Percentiles rank a stretch among this genome's conserved stretches.
Evolutionary conservation across 92 coral and sea anemone genomes (phyloP).

Genomic region (Micromussa lordhowensis): DNA sequence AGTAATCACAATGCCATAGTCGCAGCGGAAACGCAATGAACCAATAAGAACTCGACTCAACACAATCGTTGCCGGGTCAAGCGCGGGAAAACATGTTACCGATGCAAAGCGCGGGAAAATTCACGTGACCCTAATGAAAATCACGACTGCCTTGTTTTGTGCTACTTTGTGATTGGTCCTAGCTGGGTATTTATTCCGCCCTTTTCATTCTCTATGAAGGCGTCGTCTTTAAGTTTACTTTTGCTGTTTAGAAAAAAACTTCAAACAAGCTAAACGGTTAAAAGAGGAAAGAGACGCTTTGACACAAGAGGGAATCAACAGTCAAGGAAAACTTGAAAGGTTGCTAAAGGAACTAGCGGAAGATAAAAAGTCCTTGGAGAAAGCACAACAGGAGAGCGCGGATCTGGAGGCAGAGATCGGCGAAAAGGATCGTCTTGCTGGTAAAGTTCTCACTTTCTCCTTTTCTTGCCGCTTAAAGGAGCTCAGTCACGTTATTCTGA

Average conservation of each 20-base stretch:
- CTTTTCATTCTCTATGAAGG: neutral
- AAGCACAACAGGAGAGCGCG: constrained; percentile 28
- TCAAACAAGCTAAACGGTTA: constrained; percentile 87
- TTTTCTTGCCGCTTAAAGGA: neutral
- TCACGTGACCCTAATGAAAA: neutral
- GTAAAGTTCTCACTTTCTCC: neutral
- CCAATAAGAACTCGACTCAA: neutral
- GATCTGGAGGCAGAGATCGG: constrained; percentile 24
- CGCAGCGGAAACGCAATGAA: neutral
- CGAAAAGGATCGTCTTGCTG: constrained; percentile 27
- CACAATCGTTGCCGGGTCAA: neutral
- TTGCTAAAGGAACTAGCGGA: constrained; percentile 34
- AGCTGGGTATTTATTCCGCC: too few species aligned
- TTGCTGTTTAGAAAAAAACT: constrained; percentile 66
- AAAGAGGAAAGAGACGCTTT: constrained; percentile 78
- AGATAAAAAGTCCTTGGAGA: constrained; percentile 48
- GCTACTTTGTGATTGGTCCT: too few species aligned
- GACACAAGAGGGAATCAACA: constrained; percentile 61
- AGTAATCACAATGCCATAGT: neutral
- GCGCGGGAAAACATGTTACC: neutral
- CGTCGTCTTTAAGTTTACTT: neutral
- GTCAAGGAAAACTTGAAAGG: constrained; percentile 65
- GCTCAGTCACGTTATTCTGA: too few species aligned
- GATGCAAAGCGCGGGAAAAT: neutral
- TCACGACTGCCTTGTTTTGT: neutral